Evolutionary conservation across 2,113 vertebrate genomes (phyloP).

Genomic region (Antennarius striatus): DNA sequence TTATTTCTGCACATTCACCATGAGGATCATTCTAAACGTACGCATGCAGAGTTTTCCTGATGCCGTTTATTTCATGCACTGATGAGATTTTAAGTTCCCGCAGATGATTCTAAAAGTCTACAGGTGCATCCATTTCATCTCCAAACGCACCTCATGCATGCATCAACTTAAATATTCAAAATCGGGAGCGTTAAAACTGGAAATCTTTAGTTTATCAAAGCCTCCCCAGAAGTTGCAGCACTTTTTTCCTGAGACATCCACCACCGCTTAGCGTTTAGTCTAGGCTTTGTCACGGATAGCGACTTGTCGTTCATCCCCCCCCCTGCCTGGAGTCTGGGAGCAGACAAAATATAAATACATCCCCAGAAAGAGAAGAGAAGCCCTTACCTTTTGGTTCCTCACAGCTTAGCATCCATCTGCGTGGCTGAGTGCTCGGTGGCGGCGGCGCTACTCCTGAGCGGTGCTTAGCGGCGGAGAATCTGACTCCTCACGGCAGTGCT

Average conservation of each 20-base stretch:
- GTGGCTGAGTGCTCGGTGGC: conserved; percentile 39
- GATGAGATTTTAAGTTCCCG: too few species aligned
- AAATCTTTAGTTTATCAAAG: background rate
- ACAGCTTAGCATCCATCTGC: conserved; percentile 69
- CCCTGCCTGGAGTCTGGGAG: conserved; percentile 31
- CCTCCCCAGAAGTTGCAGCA: conserved; percentile 54
- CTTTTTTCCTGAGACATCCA: conserved; percentile 24
- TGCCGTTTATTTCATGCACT: too few species aligned
- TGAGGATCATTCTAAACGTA: too few species aligned
- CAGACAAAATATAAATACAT: conserved; percentile 25
- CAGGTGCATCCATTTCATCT: background rate
- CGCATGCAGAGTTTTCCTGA: too few species aligned
- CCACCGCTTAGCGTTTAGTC: conserved; percentile 32
- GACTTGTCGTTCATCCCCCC: conserved; percentile 1
- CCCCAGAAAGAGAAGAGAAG: conserved; percentile 11
- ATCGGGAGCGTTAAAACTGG: too few species aligned
- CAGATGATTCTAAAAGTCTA: background rate
- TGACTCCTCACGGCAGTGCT: conserved; percentile 67
- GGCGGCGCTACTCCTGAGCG: conserved; percentile 56
- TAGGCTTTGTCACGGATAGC: conserved; percentile 43
- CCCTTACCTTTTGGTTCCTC: conserved; percentile 60
- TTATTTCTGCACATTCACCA: too few species aligned
- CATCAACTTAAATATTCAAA: too few species aligned
- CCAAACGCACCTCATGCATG: too few species aligned
- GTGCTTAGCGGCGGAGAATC: conserved; percentile 57